Evolutionary conservation across 92 coral and sea anemone species (phyloP), one percentile per base, ranked within the genome.

Genomic region (Epizoanthus scotinus): DNA sequence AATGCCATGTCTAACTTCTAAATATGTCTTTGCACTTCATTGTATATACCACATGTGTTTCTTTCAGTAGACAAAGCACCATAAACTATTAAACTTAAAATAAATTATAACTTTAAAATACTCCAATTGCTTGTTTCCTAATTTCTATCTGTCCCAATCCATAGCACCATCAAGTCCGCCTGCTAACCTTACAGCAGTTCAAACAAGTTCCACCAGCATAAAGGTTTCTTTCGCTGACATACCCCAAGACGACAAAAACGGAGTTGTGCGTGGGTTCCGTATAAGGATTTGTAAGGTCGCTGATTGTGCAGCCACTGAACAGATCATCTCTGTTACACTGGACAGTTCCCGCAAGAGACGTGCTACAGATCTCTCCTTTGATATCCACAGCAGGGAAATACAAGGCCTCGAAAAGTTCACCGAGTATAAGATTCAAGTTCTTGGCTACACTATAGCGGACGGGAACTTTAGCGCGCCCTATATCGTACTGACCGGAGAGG

Each of bases 181-280:
- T 6, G 36, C 7, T 0, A 84, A 88, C 59, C 40, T 85, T 31
- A 84, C 83, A 20, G 88, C 70, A 18, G 36, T 20, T 14, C 52
- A 87, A 68, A 82, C 87, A 13, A 85, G 94, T 31, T 84, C 90
- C 9, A 62, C 91, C 2, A 90, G 94, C 55, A 10, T 90, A n/a
- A 54, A 64, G 54, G 66, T 90, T 28, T 68, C 83, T 24, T 90
- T 90, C 88, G 58, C 78, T 54, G 75, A 84, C 50, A 73, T 90
- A 7, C 87, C 94, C 4, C 21, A 29, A 15, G 84, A 71, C n/a
- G 63, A 84, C 52, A 70, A 19, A 54, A 78, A 90, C 70, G 94
- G 94, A 20, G 55, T 87, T 22, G 52, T 87, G 5, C 91, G 89
- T 29, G 82, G 79, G 3, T 90, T 90, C 44, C 79, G 79, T 34